Conservation (phyloP, 2,797 vertebrate genomes). For the Nasua narica region DNA sequence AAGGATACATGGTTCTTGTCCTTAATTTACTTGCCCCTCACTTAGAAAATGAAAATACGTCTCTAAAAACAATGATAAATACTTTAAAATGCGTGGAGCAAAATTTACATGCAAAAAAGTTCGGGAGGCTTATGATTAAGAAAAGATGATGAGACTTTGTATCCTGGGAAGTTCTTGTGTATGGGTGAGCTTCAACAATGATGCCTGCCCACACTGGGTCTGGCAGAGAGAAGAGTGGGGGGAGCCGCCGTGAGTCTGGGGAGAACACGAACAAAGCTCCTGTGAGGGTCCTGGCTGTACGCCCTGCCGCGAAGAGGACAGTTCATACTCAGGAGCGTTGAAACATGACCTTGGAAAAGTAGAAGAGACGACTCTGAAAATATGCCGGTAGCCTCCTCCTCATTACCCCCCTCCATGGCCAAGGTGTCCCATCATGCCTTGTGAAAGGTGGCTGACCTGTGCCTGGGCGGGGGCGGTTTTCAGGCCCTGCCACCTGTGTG, state of each 20-base stretch:
- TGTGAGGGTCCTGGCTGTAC: background rate
- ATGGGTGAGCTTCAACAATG: background rate
- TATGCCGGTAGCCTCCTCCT: background rate
- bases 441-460: background rate
- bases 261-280: background rate
- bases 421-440: background rate
- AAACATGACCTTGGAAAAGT: background rate
- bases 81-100: background rate
- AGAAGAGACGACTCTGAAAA: background rate
- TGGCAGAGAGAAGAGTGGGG: background rate
- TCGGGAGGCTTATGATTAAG: background rate
- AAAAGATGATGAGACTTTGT: background rate
- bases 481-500: background rate
- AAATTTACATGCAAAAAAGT: background rate
- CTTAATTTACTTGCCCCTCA: constrained; percentile 6
- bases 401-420: background rate
- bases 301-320: background rate
- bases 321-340: background rate
- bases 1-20: background rate
- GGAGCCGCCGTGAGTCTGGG: background rate
- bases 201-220: background rate
- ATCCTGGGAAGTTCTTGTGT: background rate
- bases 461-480: background rate
- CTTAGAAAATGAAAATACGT: constrained; percentile 31
- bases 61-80: background rate